These are phyloP conservation scores for Lymantria monacha DNA, from an alignment of 2,888 invertebrate species.

Conservation along the genomic window DNA sequence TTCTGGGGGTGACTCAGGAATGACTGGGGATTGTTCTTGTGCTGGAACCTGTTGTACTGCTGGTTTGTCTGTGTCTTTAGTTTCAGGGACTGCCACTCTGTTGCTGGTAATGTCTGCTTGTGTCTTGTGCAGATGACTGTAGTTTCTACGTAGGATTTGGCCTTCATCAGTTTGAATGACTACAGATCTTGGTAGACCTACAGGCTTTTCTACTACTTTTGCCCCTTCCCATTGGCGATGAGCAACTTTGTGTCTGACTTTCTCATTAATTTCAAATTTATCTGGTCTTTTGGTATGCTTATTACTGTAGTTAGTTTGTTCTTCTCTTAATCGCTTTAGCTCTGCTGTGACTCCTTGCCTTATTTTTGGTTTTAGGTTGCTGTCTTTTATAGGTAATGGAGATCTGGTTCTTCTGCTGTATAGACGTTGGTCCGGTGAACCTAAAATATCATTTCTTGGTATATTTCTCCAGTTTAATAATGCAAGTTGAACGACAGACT, in stretches of 20 bases:
- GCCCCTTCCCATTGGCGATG: not conserved
- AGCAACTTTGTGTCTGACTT: not conserved
- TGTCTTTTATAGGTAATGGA: not conserved
- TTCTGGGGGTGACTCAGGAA: too few relatives aligned
- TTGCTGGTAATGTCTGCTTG: not conserved
- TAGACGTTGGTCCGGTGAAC: not conserved
- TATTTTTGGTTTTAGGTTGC: not conserved
- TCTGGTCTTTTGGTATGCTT: slow-evolving; percentile 5
- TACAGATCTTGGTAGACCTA: not conserved
- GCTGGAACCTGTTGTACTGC: not conserved
- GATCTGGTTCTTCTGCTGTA: not conserved
- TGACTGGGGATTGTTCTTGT: too few relatives aligned
- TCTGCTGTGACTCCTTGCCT: slow-evolving; percentile 8
- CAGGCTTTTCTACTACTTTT: not conserved
- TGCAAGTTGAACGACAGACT: too few relatives aligned
- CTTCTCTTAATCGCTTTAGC: slow-evolving; percentile 6
- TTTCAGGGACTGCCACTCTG: not conserved
- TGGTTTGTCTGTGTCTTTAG: not conserved
- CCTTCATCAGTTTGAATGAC: too few relatives aligned
- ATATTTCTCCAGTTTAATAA: too few relatives aligned
- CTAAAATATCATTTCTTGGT: too few relatives aligned
- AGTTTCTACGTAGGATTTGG: too few relatives aligned
- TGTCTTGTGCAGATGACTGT: too few relatives aligned
- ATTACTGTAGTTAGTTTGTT: slow-evolving; percentile 6
- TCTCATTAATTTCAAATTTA: not conserved